A percentile compares a stretch with the other conserved stretches of the same genome.
Evolutionary conservation across 1,140 invertebrate species (phyloP).

Genomic region (Stenopsyche tienmushanensis): DNA sequence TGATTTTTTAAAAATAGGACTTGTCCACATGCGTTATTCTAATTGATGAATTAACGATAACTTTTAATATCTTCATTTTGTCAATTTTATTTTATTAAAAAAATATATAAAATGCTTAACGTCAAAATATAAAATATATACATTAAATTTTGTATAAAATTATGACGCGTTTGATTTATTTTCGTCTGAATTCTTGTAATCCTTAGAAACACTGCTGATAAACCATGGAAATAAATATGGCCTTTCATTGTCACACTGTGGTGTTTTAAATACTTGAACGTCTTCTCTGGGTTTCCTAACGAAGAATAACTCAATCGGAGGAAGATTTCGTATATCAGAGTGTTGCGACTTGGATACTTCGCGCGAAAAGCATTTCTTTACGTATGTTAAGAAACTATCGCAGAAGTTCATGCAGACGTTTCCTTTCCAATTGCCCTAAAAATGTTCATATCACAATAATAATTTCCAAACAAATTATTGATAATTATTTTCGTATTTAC

Average conservation of each 20-base stretch:
- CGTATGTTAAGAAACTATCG: conserved; percentile 19
- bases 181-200: too few relatives aligned
- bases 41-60: too few relatives aligned
- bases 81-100: too few relatives aligned
- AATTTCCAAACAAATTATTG: not conserved
- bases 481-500: conserved; percentile 3
- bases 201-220: too few relatives aligned
- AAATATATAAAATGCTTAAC: too few relatives aligned
- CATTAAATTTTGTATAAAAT: too few relatives aligned
- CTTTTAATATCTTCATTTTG: too few relatives aligned
- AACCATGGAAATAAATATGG: conserved; percentile 14
- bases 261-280: not conserved
- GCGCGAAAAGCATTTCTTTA: conserved; percentile 24
- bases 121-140: too few relatives aligned
- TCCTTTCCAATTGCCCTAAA: conserved; percentile 28
- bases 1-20: too few relatives aligned
- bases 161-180: too few relatives aligned
- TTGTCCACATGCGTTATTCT: too few relatives aligned
- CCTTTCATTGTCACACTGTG: not conserved
- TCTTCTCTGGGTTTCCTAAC: conserved; percentile 12
- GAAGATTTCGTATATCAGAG: conserved; percentile 7
- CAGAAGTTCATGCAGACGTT: conserved; percentile 34
- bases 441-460: conserved; percentile 7
- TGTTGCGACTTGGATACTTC: conserved; percentile 16
- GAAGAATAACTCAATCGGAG: conserved; percentile 26